A percentile compares a stretch with the other conserved stretches of the same genome.
These are phyloP conservation scores for Clostera curtula DNA, from an alignment of 2,888 invertebrate genomes.

Conservation along the genomic window DNA sequence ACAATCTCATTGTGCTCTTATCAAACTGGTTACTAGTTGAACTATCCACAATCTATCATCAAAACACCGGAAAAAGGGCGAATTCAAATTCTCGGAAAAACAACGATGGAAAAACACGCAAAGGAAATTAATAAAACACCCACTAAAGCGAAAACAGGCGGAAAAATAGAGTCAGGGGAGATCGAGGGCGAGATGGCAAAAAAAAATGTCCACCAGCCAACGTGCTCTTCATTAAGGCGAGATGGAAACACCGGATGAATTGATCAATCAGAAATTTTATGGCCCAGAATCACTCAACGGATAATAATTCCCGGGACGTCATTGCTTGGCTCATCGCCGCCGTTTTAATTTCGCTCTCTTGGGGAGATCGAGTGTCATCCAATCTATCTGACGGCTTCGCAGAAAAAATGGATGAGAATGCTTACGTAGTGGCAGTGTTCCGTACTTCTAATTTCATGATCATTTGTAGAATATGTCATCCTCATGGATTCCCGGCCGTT, in stretches of 20 bases:
- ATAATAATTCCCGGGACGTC: conserved; percentile 69
- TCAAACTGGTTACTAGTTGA: no score
- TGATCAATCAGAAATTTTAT: conserved; percentile 75
- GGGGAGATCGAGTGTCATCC: conserved; percentile 74
- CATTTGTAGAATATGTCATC: no score
- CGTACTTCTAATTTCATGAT: no score
- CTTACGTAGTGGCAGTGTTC: no score
- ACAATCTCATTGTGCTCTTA: no score
- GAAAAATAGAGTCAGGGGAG: conserved; percentile 60
- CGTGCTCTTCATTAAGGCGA: conserved; percentile 67
- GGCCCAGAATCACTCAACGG: conserved; percentile 72
- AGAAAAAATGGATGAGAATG: conserved; percentile 58
- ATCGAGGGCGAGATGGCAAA: conserved; percentile 24
- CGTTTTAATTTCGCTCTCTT: conserved; percentile 72
- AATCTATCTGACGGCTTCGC: conserved; percentile 68
- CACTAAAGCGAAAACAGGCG: conserved; percentile 68
- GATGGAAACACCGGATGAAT: conserved; percentile 69
- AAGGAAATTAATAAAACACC: conserved; percentile 67
- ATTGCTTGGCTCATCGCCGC: conserved; percentile 66
- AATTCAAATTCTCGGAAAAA: conserved; percentile 16
- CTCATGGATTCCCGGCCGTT: no score
- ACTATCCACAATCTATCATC: conserved; percentile 23
- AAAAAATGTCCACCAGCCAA: conserved; percentile 55
- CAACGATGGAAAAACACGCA: conserved; percentile 33
- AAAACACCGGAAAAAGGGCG: conserved; percentile 29